These are phyloP conservation scores for Pammene aurita DNA, from an alignment of 2,888 invertebrate species.

Conservation along the genomic window DNA sequence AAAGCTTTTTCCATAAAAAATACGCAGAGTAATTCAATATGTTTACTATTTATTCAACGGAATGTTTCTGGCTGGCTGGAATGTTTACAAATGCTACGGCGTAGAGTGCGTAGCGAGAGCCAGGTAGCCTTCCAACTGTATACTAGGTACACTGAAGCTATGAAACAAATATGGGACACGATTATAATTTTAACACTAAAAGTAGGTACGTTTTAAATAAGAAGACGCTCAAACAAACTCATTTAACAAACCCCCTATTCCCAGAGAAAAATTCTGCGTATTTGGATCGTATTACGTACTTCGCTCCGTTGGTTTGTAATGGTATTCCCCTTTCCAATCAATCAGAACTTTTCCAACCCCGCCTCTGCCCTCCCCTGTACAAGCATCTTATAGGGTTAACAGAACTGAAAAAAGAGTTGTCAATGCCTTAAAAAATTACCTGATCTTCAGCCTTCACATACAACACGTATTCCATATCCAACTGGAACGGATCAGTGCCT, in stretches of 20 bases:
- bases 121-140: conserved; percentile 14
- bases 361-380: background rate
- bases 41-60: conserved; percentile 19
- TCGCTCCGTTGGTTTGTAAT: conserved; percentile 7
- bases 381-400: background rate
- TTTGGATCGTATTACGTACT: conserved; percentile 12
- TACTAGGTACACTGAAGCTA: conserved; percentile 8
- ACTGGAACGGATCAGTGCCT: conserved; percentile 95
- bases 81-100: conserved; percentile 34
- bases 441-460: conserved; percentile 98
- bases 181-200: background rate
- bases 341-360: conserved; percentile 9
- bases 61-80: conserved; percentile 21
- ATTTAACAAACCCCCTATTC: background rate
- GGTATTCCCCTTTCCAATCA: conserved; percentile 11
- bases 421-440: conserved; percentile 54
- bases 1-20: background rate
- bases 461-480: conserved; percentile 98
- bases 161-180: background rate
- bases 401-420: background rate
- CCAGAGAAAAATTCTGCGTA: background rate
- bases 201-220: too few relatives aligned
- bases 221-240: background rate
- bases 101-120: conserved; percentile 32
- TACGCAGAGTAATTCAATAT: conserved; percentile 5